These are phyloP conservation scores for Bucco capensis DNA, from an alignment of 2,113 vertebrate species.

Conservation along the genomic window DNA sequence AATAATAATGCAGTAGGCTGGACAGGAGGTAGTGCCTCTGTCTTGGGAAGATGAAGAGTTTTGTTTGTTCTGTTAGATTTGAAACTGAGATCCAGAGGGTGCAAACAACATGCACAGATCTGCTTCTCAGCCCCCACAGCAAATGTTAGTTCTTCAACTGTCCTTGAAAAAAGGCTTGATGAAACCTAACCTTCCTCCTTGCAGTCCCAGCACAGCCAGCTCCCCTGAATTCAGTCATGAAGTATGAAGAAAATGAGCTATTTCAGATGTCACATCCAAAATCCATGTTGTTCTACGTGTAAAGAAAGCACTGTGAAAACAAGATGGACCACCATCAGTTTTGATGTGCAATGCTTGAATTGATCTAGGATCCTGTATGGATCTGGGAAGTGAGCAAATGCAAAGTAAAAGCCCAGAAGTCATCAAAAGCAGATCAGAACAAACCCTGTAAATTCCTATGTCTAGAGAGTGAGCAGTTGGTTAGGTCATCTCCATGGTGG, in stretches of 20 bases:
- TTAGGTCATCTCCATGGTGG: fast-evolving
- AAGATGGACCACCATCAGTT: background rate
- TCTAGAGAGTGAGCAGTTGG: background rate
- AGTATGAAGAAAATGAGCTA: background rate
- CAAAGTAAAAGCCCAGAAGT: background rate
- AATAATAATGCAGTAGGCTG: background rate
- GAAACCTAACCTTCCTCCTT: background rate
- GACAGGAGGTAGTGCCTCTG: background rate
- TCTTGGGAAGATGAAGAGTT: background rate
- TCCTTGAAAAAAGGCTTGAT: background rate
- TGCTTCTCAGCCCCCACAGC: background rate
- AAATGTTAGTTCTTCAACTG: background rate
- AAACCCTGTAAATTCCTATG: background rate
- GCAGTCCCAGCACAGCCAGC: background rate
- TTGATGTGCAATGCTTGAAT: background rate
- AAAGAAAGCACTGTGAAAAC: background rate
- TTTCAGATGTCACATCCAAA: background rate
- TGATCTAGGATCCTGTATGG: background rate
- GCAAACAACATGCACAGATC: background rate
- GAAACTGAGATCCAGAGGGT: background rate
- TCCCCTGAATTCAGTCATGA: background rate
- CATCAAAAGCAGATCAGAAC: background rate
- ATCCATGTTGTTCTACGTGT: background rate
- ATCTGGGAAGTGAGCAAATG: background rate
- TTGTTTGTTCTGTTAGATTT: background rate